Evolutionary conservation across 2,113 vertebrate species (phyloP).

Genomic region (Pontoporia blainvillei): DNA sequence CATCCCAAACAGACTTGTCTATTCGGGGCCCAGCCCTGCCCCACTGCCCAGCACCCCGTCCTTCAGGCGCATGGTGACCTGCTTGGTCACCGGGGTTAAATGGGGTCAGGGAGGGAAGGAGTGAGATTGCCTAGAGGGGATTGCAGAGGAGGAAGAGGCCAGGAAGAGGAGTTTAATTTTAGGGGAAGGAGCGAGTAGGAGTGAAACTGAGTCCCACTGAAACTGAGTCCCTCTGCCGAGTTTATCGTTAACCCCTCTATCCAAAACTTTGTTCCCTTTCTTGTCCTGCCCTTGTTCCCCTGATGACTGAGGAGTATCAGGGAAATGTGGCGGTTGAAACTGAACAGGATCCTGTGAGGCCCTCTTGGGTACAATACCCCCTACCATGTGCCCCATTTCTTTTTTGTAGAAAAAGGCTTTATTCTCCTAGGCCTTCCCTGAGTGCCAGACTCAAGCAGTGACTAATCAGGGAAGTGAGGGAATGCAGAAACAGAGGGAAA

Average conservation of each 20-base stretch:
- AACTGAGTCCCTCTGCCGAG: neutral
- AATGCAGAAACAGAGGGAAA: neutral
- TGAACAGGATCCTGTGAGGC: no score
- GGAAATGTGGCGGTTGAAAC: neutral
- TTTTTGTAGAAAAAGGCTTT: neutral
- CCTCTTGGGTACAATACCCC: neutral
- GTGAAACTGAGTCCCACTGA: neutral
- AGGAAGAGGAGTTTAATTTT: neutral
- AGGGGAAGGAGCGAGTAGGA: neutral
- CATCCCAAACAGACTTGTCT: neutral
- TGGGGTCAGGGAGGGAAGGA: neutral
- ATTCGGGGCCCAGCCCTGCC: neutral
- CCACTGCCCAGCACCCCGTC: neutral
- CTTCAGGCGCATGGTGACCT: neutral
- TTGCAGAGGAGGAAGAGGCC: neutral
- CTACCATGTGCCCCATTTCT: neutral
- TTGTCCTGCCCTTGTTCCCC: neutral
- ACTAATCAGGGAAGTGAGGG: neutral
- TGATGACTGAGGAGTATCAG: neutral
- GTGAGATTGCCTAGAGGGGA: neutral
- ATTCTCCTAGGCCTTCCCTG: neutral
- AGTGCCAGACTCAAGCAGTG: neutral
- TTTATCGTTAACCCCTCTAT: neutral
- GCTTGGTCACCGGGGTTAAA: fast-evolving
- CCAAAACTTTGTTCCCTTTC: neutral